phyloP scores from a whole-genome alignment of 2,888 invertebrate species.

The Hybos culiciformis region DNA sequence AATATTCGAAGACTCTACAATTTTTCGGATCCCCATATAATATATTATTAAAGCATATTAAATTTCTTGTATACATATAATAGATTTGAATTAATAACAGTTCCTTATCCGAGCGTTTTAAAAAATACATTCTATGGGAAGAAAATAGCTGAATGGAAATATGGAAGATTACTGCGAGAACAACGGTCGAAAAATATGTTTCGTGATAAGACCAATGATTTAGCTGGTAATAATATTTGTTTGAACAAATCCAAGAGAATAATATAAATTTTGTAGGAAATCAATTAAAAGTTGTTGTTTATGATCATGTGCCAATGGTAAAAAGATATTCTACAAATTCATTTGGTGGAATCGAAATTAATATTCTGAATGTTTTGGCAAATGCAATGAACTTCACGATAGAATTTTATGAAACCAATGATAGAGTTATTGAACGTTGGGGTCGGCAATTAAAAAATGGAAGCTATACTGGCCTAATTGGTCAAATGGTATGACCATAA shows the following conservation, averaged over 20 bases:
- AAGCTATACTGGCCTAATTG: constrained; percentile 55
- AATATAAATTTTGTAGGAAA: constrained; percentile 20
- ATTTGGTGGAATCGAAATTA: constrained; percentile 27
- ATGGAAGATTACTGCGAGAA: constrained; percentile 38
- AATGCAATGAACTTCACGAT: constrained; percentile 58
- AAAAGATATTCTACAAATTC: constrained; percentile 11
- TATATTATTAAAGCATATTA: too few relatives aligned
- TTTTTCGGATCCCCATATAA: too few relatives aligned
- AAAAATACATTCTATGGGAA: constrained; percentile 42
- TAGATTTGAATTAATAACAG: constrained; percentile 58
- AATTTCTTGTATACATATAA: too few relatives aligned
- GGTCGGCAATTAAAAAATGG: constrained; percentile 49
- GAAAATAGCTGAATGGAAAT: constrained; percentile 53
- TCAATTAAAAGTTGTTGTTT: constrained; percentile 20
- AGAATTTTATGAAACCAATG: constrained; percentile 48
- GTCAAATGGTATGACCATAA: constrained; percentile 44
- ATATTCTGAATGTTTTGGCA: constrained; percentile 42
- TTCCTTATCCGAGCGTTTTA: constrained; percentile 55
- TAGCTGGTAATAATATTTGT: constrained; percentile 22
- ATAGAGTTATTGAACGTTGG: constrained; percentile 51
- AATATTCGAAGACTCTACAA: too few relatives aligned
- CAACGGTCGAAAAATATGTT: constrained; percentile 26
- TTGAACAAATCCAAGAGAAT: neutral
- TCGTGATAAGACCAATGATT: constrained; percentile 27
- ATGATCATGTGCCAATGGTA: constrained; percentile 31